Percentiles rank a stretch among this genome's conserved stretches.
Conservation (phyloP, 2,888 invertebrate species). For the Leptinotarsa haldemani region DNA sequence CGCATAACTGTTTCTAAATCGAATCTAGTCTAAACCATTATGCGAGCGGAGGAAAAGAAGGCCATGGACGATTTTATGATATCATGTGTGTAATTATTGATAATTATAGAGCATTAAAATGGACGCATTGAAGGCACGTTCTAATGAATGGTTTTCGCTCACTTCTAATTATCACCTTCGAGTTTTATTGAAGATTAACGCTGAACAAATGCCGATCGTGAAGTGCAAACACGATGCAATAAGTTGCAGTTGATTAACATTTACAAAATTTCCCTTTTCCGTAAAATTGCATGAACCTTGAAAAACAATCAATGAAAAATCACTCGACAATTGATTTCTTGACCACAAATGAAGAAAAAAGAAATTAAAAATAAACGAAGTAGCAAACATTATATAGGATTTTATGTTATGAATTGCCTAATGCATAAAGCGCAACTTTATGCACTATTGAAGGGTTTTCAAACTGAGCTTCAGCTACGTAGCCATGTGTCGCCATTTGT, state of each 20-base stretch:
- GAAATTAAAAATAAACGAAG: too few relatives aligned
- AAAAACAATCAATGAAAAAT: background rate
- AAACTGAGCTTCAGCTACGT: too few relatives aligned
- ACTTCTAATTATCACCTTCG: conserved; percentile 18
- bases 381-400: too few relatives aligned
- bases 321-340: too few relatives aligned
- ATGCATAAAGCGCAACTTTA: too few relatives aligned
- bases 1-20: conserved; percentile 33
- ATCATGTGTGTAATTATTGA: conserved; percentile 42
- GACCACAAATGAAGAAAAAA: too few relatives aligned
- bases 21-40: conserved; percentile 30
- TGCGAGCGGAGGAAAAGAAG: conserved; percentile 34
- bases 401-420: too few relatives aligned
- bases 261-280: background rate
- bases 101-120: conserved; percentile 43
- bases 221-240: background rate
- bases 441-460: too few relatives aligned
- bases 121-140: conserved; percentile 38
- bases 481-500: too few relatives aligned
- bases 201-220: conserved; percentile 6
- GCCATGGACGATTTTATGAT: conserved; percentile 42
- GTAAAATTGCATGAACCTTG: background rate
- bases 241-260: background rate
- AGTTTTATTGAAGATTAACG: conserved; percentile 16
- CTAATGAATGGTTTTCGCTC: conserved; percentile 37